Base-by-base conservation (phyloP, 2,888 invertebrate genomes). In the Cryptosula pallasiana region DNA sequence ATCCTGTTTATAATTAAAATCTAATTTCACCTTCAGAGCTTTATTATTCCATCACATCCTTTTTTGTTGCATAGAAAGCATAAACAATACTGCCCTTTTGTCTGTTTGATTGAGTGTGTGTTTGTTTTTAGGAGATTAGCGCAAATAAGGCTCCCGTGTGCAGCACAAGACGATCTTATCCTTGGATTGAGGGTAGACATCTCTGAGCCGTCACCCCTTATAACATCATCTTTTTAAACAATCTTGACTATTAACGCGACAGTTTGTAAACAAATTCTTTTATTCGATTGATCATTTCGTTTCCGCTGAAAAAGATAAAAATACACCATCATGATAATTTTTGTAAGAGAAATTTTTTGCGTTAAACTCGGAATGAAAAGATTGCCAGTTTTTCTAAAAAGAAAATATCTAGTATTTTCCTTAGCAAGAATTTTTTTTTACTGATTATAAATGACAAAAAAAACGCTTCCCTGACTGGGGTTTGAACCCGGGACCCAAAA, bases 1-100 rank as follows among this genome's bases (percentile, higher is more conserved):
- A 63, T 32, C 63, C 27, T 63, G 63, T 63, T 63, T 63, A 63
- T 63, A 63, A 63, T 63, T 63, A 63, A 63, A 63, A 63, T 63
- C 63, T 63, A 63, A 63, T 63, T 63, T 63, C 63, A 32, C 32
- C 13, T 27, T 32, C 25, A 63, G 29, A 45, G 34, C 3, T 63
- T 63, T 27, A 63, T 63, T 63, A 63, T 63, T 63, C 27, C 32
- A 63, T 63, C 63, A 25, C 45, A 45, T 45, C 9, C n/a, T 63
- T n/a, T 5, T 34, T 63, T 63, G 20, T 16, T 63, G 20, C 32
- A 63, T 55, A 25, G 63, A 63, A 63, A 13, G 13, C 13, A 9
- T 9, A 9, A 34, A 63, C 63, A 63, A 63, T 13, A 63, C 29
- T 29, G 5, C 32, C 9, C 25, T 63, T 13, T 20, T 32, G 32